These are phyloP conservation scores for Cheilosia soror DNA, from an alignment of 2,888 invertebrate species.

Conservation along the genomic window DNA sequence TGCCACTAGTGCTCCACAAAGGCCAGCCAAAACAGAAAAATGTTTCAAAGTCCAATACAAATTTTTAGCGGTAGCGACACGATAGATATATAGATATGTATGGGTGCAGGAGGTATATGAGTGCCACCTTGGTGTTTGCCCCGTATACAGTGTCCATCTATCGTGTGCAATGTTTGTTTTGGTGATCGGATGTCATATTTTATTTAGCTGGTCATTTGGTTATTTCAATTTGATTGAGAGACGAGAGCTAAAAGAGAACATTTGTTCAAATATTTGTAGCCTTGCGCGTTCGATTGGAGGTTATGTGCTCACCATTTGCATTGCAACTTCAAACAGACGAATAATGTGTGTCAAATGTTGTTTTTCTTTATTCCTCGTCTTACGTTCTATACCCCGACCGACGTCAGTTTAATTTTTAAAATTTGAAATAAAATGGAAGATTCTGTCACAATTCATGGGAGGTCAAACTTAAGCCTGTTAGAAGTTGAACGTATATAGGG, in stretches of 20 bases:
- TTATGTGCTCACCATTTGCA: slow-evolving; percentile 10
- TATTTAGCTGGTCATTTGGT: slow-evolving; percentile 49
- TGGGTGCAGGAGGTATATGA: neutral
- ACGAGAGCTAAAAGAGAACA: slow-evolving; percentile 5
- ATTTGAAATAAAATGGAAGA: no score
- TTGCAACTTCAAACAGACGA: slow-evolving; percentile 6
- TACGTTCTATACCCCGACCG: no score
- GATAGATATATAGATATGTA: neutral
- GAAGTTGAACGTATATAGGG: no score
- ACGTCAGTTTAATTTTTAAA: no score
- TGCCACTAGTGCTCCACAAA: slow-evolving; percentile 27
- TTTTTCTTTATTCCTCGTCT: neutral
- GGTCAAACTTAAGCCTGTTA: no score
- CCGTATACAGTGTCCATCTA: slow-evolving; percentile 2
- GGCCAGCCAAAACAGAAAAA: slow-evolving; percentile 31
- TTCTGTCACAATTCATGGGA: no score
- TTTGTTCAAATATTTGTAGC: slow-evolving; percentile 46
- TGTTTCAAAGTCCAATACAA: slow-evolving; percentile 19
- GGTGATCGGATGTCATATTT: slow-evolving; percentile 43
- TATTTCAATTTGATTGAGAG: slow-evolving; percentile 45
- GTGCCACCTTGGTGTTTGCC: slow-evolving; percentile 9
- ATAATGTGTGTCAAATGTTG: slow-evolving; percentile 11
- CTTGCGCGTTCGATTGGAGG: slow-evolving; percentile 39
- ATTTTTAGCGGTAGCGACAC: neutral
- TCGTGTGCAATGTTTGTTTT: slow-evolving; percentile 44